Conservation (phyloP, 2,797 vertebrate genomes). For the Parotocinclus haroldoi region DNA sequence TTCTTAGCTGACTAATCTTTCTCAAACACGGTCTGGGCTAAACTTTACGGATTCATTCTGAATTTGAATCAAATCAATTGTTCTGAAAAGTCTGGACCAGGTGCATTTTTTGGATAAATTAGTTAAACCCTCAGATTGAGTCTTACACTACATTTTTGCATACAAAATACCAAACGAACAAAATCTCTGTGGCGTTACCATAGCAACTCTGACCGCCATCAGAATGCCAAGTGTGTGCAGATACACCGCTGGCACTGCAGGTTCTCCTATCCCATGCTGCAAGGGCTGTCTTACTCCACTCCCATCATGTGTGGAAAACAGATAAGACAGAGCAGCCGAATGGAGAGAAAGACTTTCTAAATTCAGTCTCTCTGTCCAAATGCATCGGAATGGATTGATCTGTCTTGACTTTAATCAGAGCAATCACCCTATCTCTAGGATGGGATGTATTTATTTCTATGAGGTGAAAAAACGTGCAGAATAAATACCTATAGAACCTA, state of each 20-base stretch:
- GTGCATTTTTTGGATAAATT: no score
- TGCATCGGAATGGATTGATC: conserved; percentile 2
- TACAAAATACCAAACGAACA: conserved; percentile 3
- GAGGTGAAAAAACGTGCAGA: no score
- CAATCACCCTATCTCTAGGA: not conserved
- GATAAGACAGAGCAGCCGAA: conserved; percentile 22
- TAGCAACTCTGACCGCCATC: conserved; percentile 53
- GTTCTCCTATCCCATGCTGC: conserved; percentile 41
- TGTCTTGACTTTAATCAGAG: conserved; percentile 8
- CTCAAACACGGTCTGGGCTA: no score
- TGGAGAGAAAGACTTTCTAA: conserved; percentile 14
- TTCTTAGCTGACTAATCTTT: no score
- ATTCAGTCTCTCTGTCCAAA: conserved; percentile 12
- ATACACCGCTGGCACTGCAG: conserved; percentile 46
- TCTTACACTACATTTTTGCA: not conserved
- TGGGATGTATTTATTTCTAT: no score
- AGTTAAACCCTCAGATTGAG: no score
- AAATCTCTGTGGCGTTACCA: conserved; percentile 44
- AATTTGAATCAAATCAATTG: no score
- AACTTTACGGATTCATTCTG: no score
- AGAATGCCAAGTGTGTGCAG: conserved; percentile 55
- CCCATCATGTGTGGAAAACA: conserved; percentile 29
- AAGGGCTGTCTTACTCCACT: conserved; percentile 35
- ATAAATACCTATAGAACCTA: no score
- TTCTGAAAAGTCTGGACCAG: no score